Evolutionary conservation across 2,113 vertebrate species (phyloP).

Genomic region (Carollia perspicillata): DNA sequence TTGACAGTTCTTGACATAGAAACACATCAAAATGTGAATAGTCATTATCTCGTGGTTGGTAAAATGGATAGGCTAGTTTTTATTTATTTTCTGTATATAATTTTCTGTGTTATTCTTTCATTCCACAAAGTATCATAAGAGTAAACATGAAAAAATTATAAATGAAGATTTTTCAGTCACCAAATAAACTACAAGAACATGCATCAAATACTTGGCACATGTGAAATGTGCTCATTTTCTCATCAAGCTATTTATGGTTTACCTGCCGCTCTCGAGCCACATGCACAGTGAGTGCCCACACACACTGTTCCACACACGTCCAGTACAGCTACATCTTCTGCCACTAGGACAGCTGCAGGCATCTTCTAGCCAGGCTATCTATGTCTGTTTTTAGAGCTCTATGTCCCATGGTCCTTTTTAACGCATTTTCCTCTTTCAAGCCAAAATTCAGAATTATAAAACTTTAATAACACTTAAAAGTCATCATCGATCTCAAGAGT

Average conservation of each 20-base stretch:
- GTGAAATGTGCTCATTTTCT: neutral
- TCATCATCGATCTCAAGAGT: neutral
- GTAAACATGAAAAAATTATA: neutral
- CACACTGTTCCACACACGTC: neutral
- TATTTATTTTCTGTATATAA: neutral
- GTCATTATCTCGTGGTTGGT: neutral
- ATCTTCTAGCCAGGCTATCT: neutral
- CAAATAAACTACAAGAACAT: neutral
- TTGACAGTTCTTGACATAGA: neutral
- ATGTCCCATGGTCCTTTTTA: neutral
- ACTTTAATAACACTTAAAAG: neutral
- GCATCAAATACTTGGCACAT: neutral
- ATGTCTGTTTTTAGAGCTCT: neutral
- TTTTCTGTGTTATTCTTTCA: neutral
- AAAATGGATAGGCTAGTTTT: neutral
- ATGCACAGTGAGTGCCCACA: neutral
- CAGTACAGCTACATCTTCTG: neutral
- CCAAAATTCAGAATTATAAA: neutral
- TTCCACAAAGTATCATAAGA: neutral
- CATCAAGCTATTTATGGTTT: neutral
- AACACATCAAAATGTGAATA: neutral
- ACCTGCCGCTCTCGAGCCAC: neutral
- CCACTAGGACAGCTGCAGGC: neutral
- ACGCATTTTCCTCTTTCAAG: neutral
- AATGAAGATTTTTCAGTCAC: neutral